A percentile compares a stretch with the other conserved stretches of the same genome.
These are phyloP conservation scores for Hedychridium roseum DNA, from an alignment of 2,888 invertebrate species.

Conservation along the genomic window DNA sequence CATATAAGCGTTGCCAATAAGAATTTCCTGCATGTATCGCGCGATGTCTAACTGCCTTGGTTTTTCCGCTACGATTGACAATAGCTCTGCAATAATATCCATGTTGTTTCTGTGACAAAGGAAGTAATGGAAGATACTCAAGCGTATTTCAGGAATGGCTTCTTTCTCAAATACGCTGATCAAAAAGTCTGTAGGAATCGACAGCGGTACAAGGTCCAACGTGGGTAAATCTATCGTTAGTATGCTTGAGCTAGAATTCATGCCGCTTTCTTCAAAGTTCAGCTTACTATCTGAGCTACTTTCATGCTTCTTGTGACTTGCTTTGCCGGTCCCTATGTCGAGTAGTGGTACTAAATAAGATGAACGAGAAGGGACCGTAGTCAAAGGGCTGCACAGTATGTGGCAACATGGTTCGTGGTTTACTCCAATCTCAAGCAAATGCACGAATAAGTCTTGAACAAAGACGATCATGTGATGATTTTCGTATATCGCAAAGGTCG, in stretches of 20 bases:
- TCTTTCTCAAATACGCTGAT: conserved; percentile 75
- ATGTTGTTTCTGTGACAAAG: conserved; percentile 80
- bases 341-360: conserved; percentile 75
- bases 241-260: conserved; percentile 25
- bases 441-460: conserved; percentile 84
- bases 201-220: conserved; percentile 75
- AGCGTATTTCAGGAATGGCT: conserved; percentile 74
- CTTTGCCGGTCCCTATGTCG: conserved; percentile 61
- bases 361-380: conserved; percentile 67
- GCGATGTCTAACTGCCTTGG: conserved; percentile 72
- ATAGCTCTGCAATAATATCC: conserved; percentile 77
- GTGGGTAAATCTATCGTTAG: conserved; percentile 74
- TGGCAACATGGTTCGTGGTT: conserved; percentile 87
- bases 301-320: conserved; percentile 54
- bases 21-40: conserved; percentile 80
- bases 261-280: conserved; percentile 14
- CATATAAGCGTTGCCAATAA: conserved; percentile 78
- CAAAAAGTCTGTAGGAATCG: conserved; percentile 73
- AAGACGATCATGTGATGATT: conserved; percentile 84
- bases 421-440: conserved; percentile 83
- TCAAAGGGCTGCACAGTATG: conserved; percentile 72
- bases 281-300: conserved; percentile 6
- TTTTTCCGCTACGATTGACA: conserved; percentile 71
- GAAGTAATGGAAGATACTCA: conserved; percentile 85
- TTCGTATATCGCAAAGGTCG: conserved; percentile 79